phyloP scores from a whole-genome alignment of 1,140 invertebrate species.

The Brachionus rotundiformis region DNA sequence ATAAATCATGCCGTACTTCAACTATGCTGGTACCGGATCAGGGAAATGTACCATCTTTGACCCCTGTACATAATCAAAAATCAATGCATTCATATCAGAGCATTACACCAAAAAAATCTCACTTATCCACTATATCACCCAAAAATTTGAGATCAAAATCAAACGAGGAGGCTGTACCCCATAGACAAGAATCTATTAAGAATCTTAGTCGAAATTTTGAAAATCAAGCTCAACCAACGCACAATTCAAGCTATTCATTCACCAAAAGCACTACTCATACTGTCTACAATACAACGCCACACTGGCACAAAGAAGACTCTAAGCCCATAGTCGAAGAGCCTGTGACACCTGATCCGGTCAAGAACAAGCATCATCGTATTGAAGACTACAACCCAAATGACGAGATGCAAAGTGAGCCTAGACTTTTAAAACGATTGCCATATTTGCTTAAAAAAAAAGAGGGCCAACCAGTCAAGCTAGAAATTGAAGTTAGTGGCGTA shows the following conservation, averaged over 20 bases:
- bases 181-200: background rate
- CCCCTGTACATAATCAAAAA: background rate
- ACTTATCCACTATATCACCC: background rate
- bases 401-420: background rate
- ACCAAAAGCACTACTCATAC: background rate
- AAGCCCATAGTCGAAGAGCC: slow-evolving; percentile 7
- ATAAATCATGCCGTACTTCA: slow-evolving; percentile 38
- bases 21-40: slow-evolving; percentile 8
- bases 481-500: background rate
- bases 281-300: background rate
- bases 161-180: background rate
- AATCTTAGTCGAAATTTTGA: background rate
- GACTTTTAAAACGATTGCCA: background rate
- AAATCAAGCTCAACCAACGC: background rate
- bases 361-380: background rate
- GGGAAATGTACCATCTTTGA: background rate
- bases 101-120: slow-evolving; percentile 4
- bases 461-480: slow-evolving; percentile 25
- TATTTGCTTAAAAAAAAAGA: slow-evolving; percentile 38
- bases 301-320: background rate
- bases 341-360: background rate
- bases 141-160: slow-evolving; percentile 3
- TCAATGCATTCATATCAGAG: slow-evolving; percentile 21
- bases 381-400: slow-evolving; percentile 25
- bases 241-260: background rate